Conservation (phyloP, 2,113 vertebrate species). For the Hymenochirus boettgeri region DNA sequence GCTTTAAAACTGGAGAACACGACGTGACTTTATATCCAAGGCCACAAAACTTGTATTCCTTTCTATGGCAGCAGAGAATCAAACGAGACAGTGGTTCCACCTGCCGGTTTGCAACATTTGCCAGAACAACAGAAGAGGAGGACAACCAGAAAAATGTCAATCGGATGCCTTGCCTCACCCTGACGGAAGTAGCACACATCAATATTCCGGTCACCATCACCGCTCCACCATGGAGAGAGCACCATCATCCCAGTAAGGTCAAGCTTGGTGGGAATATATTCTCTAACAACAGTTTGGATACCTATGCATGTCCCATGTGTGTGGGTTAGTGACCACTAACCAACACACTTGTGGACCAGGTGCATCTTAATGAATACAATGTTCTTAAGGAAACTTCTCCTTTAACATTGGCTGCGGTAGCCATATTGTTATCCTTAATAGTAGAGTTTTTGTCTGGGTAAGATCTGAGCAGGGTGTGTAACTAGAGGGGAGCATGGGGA, state of each 20-base stretch:
- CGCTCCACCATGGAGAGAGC: conserved; percentile 72
- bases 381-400: too few relatives aligned
- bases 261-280: background rate
- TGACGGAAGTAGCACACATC: conserved; percentile 63
- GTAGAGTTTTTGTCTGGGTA: too few relatives aligned
- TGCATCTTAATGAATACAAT: background rate
- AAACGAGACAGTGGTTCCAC: conserved; percentile 62
- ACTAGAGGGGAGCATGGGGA: too few relatives aligned
- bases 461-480: too few relatives aligned
- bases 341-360: too few relatives aligned
- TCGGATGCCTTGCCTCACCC: conserved; percentile 62
- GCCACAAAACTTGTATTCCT: too few relatives aligned
- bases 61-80: conserved; percentile 63
- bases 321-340: too few relatives aligned
- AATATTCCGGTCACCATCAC: conserved; percentile 76
- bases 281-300: too few relatives aligned
- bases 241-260: conserved; percentile 79
- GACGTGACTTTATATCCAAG: too few relatives aligned
- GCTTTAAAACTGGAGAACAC: too few relatives aligned
- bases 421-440: too few relatives aligned
- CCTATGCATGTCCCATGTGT: background rate
- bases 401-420: too few relatives aligned
- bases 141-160: conserved; percentile 86
- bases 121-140: conserved; percentile 74
- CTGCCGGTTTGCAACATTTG: conserved; percentile 63